Conservation (phyloP, 2,113 vertebrate genomes). For the Dendropsophus ebraccatus region DNA sequence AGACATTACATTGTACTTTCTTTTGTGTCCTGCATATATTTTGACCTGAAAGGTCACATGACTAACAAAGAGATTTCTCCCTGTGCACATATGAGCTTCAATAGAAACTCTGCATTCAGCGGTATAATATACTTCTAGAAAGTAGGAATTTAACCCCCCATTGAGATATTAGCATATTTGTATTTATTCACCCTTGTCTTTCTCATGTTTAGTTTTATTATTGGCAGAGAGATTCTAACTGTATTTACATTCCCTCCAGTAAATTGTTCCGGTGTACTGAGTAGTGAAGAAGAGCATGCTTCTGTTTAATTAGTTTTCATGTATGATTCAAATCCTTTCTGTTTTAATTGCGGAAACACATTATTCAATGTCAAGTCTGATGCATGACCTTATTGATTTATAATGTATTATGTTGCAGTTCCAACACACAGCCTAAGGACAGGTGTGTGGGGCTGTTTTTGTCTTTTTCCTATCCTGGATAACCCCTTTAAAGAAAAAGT, state of each 20-base stretch:
- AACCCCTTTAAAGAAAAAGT: too few species aligned
- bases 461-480: too few species aligned
- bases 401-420: too few species aligned
- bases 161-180: constrained; percentile 59
- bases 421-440: too few species aligned
- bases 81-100: background rate
- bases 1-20: background rate
- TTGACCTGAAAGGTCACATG: background rate
- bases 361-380: too few species aligned
- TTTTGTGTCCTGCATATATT: background rate
- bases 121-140: constrained; percentile 57
- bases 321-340: background rate
- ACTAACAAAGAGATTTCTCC: background rate
- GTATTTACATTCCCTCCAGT: background rate
- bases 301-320: background rate
- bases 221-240: background rate
- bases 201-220: background rate
- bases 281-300: background rate
- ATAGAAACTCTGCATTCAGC: background rate
- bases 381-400: too few species aligned
- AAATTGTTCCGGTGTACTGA: background rate
- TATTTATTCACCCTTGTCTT: background rate
- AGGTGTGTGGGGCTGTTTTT: too few species aligned
- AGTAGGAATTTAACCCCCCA: constrained; percentile 59
- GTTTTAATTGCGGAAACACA: too few species aligned